Evolutionary conservation across 2,113 vertebrate species (phyloP), one percentile per base, ranked within the genome.

Genomic region (Leiothrix lutea): DNA sequence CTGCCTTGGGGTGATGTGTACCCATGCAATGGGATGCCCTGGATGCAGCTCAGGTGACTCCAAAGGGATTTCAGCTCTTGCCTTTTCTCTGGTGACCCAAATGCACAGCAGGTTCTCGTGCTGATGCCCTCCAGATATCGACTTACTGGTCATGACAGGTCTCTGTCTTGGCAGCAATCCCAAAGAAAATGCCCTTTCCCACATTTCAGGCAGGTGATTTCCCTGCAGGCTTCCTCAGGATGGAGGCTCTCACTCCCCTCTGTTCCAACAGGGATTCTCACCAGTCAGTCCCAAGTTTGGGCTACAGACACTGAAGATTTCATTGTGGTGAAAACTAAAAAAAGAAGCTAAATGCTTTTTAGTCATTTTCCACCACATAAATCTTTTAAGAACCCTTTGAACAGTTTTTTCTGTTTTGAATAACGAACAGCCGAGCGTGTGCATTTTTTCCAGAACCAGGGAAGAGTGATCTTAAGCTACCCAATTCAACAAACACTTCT

Each of bases 21-120:
- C 10, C 35, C 47, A 8, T 7, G 4, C 35, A 14, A 2, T 3
- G 35, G 78, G 28, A 62, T 22, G 8, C 14, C 47, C 47, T 74
- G 0, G 0, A 9, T 29, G 57, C 58, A 56, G 44, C 11, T 57
- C 73, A 44, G 33, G 40, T 24, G 45, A 35, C 8, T 19, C 47
- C 50, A 61, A 38, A 51, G 62, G 33, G 44, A n/a, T 64, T 80
- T 62, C 1, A 40, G 29, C 12, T 78, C 10, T 3, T 9, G 9
- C 6, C 51, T 79, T 35, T 42, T 47, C 71, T 12, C 53, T 2
- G 28, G 40, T n/a, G 38, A 66, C 28, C 51, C 31, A 4, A 2
- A 33, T 17, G 35, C 28, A 8, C 75, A 47, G 31, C 40, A 48
- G 24, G 17, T 57, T n/a, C 29, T 17, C 3, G 9, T 29, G 36